These are phyloP conservation scores for Tetropium fuscum DNA, from an alignment of 2,888 invertebrate genomes.

Conservation along the genomic window DNA sequence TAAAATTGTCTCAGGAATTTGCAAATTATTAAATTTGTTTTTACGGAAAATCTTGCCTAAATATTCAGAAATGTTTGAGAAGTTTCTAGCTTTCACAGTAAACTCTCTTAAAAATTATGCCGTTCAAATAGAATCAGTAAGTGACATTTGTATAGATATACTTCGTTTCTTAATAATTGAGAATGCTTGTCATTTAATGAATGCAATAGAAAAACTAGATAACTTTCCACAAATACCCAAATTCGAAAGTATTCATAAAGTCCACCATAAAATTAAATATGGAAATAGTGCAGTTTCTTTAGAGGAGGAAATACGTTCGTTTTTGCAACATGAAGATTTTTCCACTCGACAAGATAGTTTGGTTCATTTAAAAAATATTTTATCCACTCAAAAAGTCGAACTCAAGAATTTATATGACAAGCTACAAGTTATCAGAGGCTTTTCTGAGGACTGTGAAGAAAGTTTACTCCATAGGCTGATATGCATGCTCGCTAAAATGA, in stretches of 20 bases:
- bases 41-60: constrained; percentile 65
- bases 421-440: constrained; percentile 69
- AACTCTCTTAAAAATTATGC: constrained; percentile 65
- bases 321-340: constrained; percentile 64
- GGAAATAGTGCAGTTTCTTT: constrained; percentile 53
- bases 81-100: constrained; percentile 69
- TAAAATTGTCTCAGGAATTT: constrained; percentile 56
- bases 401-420: constrained; percentile 69
- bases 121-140: constrained; percentile 52
- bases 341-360: constrained; percentile 69
- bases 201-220: constrained; percentile 67
- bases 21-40: constrained; percentile 66
- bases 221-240: constrained; percentile 66
- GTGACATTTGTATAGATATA: constrained; percentile 62
- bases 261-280: constrained; percentile 60
- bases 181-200: constrained; percentile 65
- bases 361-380: constrained; percentile 67
- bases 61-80: constrained; percentile 64
- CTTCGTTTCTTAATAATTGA: constrained; percentile 70
- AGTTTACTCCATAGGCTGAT: constrained; percentile 75
- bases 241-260: constrained; percentile 58
- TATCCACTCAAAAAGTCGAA: constrained; percentile 69
- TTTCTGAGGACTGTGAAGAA: constrained; percentile 75
- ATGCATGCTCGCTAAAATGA: constrained; percentile 70
- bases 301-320: constrained; percentile 67